Evolutionary conservation across 2,888 invertebrate genomes (phyloP).

Genomic region (Nasonia oneida): DNA sequence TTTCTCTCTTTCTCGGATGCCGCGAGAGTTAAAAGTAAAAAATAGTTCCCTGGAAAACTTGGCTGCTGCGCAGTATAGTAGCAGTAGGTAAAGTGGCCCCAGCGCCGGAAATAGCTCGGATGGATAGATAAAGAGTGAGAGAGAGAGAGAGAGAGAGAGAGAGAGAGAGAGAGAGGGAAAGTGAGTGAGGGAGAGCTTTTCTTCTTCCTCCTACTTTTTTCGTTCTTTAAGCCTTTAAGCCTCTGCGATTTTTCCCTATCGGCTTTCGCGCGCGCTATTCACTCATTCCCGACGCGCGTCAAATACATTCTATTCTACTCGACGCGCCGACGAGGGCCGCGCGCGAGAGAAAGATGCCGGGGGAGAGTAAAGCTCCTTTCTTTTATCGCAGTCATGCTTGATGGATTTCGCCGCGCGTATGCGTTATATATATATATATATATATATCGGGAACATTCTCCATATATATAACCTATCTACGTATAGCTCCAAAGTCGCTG

Average conservation of each 20-base stretch:
- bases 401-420: slow-evolving; percentile 39
- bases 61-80: slow-evolving; percentile 14
- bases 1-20: slow-evolving; percentile 10
- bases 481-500: slow-evolving; percentile 9
- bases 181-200: too few species aligned
- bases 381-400: slow-evolving; percentile 57
- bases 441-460: neutral
- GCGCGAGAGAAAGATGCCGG: neutral
- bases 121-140: slow-evolving; percentile 58
- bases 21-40: slow-evolving; percentile 33
- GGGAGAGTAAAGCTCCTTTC: slow-evolving; percentile 39
- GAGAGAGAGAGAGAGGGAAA: neutral
- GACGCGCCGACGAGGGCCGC: neutral
- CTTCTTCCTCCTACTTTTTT: slow-evolving; percentile 1
- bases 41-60: slow-evolving; percentile 57
- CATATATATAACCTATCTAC: too few species aligned
- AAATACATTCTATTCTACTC: slow-evolving; percentile 51
- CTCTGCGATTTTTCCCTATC: slow-evolving; percentile 58
- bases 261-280: slow-evolving; percentile 33
- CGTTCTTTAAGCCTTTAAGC: slow-evolving; percentile 39
- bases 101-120: slow-evolving; percentile 52
- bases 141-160: slow-evolving; percentile 22
- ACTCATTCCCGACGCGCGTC: slow-evolving; percentile 43
- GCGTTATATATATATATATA: neutral
- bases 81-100: slow-evolving; percentile 48